Evolutionary conservation across 2,113 vertebrate genomes (phyloP), one percentile per base, ranked within the genome.

Genomic region (Cichladusa arquata): DNA sequence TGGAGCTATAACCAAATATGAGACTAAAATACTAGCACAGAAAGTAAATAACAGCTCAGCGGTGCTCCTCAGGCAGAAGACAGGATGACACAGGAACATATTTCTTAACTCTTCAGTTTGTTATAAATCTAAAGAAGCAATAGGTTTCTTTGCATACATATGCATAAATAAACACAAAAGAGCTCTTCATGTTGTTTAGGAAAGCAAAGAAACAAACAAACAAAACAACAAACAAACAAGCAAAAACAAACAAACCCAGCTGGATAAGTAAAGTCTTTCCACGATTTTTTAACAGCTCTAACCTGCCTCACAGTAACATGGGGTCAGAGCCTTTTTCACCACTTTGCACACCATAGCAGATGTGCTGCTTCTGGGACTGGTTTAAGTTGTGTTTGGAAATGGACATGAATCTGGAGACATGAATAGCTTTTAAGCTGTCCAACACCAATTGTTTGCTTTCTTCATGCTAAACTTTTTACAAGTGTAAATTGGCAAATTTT

Each of bases 341-440:
- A 4, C 45, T 65, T 29, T 2, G 0, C 11, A 7, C 2, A 1
- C 47, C 19, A 3, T 14, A 19, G 51, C 23, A 84, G 33, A 34
- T 3, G 3, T 33, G 36, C 45, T 66, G 28, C 38, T 77, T 3
- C 50, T 19, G 47, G 20, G 26, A 16, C 4, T 48, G 5, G 31
- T 81, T 54, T 19, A 66, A 47, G 24, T 10, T 0, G 1, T 18
- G 7, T 60, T 15, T 48, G 25, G 45, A 61, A 79, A 72, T 34
- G 11, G 16, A 12, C 8, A 1, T 15, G 23, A 50, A 62, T 64
- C 36, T 85, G 29, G 38, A 91, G 14, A 19, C 5, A 4, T 4
- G 3, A 54, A 29, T 7, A 29, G 6, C 7, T 73, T 70, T 86
- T 29, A 71, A 36, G 17, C 6, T 71, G 51, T 18, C 20, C 34